phyloP scores from a whole-genome alignment of 2,888 invertebrate species.

The Dolichomitus sp. region DNA sequence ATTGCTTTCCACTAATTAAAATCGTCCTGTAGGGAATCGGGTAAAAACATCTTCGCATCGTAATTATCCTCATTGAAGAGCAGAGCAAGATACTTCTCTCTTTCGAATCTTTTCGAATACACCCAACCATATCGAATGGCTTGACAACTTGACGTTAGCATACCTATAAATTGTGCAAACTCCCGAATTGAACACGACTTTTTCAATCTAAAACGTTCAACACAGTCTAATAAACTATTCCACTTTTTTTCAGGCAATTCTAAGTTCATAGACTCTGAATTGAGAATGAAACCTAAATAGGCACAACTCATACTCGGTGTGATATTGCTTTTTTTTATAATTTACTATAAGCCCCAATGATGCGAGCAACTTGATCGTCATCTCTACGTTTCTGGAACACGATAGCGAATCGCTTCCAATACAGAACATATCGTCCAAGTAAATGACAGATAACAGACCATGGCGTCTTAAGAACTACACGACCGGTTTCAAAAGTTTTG shows the following conservation, averaged over 20 bases:
- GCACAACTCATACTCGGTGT: background rate
- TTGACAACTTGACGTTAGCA: conserved; percentile 62
- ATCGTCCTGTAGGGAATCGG: background rate
- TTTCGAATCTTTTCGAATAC: background rate
- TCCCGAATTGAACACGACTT: conserved; percentile 24
- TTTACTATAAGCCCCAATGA: conserved; percentile 41
- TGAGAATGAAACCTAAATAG: conserved; percentile 39
- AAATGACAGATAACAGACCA: conserved; percentile 24
- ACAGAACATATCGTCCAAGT: background rate
- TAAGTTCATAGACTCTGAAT: conserved; percentile 17
- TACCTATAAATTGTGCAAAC: conserved; percentile 27
- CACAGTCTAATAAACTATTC: background rate
- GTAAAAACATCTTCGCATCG: background rate
- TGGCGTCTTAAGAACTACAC: conserved; percentile 1
- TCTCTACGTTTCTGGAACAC: background rate
- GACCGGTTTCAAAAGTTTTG: conserved; percentile 51
- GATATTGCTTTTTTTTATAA: conserved; percentile 8
- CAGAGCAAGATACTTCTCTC: background rate
- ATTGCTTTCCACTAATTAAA: conserved; percentile 1
- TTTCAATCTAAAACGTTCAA: background rate
- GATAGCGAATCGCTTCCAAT: background rate
- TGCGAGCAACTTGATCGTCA: background rate
- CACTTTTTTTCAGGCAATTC: conserved; percentile 9
- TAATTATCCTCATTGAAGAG: background rate
- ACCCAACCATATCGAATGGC: conserved; percentile 39